Evolutionary conservation across 1,140 invertebrate genomes (phyloP), one percentile per base, ranked within the genome.

Genomic region (Drosophila sproati): DNA sequence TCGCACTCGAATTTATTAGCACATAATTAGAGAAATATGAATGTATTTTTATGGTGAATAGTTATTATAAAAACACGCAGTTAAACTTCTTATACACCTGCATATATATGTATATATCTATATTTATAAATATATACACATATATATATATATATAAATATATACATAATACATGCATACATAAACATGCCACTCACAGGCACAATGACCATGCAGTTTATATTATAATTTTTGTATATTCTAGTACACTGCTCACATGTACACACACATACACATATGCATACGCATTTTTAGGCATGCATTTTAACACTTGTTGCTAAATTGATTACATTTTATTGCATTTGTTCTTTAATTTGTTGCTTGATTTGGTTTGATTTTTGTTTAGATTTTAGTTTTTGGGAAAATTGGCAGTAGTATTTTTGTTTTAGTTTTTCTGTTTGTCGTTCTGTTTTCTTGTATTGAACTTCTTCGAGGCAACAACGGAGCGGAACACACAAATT

Each of bases 291-390:
- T 20, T 20, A 20, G 20, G 50, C n/a, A 59, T 68, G 54, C 35
- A 54, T 20, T 28, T 55, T 29, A 66, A 69, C 64, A 73, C 71
- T 68, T 73, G 71, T 73, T 73, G 71, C 64, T 60, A 55, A 69
- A 50, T 50, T 62, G 34, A 20, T 48, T 45, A 48, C 48, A 66
- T 67, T 51, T 8, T 47, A 68, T 59, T 50, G 20, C 47, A 10
- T 59, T 28, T 43, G 28, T 52, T 73, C 61, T 45, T 43, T 45
- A 41, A 35, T 75, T 50, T 35, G 34, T 61, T 64, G 45, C 51
- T 63, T 48, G 54, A 20, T 20, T 37, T 54, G 12, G n/a, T 60
- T 31, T 47, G 43, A 43, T 47, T 37, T 67, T 47, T 29, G 56
- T 62, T 71, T 37, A 7, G 12, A 50, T 56, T 50, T 20, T 31